Percentiles rank a stretch among this genome's conserved stretches.
phyloP scores from a whole-genome alignment of 2,888 invertebrate species.

The Ischnus inquisitorius region DNA sequence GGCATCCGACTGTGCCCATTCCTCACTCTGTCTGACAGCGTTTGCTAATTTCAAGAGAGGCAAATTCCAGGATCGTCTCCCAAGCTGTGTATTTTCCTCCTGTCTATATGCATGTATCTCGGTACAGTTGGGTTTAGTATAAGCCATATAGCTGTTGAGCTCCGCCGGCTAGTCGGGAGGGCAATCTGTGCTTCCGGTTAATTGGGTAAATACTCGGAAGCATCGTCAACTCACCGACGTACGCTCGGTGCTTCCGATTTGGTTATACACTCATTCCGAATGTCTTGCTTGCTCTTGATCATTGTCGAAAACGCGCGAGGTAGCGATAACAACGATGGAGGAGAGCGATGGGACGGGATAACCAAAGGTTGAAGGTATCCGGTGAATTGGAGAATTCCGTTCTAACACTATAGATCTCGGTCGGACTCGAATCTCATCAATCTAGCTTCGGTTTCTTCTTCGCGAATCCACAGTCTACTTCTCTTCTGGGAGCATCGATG shows the following conservation, averaged over 20 bases:
- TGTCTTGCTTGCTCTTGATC: conserved; percentile 41
- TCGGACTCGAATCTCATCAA: conserved; percentile 14
- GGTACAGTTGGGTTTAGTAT: not conserved
- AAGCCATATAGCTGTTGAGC: not conserved
- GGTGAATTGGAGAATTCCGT: conserved; percentile 26
- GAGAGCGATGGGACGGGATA: conserved; percentile 24
- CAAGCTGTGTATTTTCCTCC: conserved; percentile 9
- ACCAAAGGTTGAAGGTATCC: not conserved
- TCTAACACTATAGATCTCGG: not conserved
- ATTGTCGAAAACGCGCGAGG: conserved; percentile 43
- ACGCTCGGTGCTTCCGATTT: conserved; percentile 6
- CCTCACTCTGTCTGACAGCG: conserved; percentile 17
- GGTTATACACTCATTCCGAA: conserved; percentile 17
- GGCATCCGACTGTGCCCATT: conserved; percentile 6
- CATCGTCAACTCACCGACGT: conserved; percentile 58
- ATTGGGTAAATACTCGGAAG: conserved; percentile 65
- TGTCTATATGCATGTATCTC: not conserved
- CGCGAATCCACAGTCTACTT: conserved; percentile 6
- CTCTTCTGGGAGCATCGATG: not conserved
- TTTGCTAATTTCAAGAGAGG: conserved; percentile 27
- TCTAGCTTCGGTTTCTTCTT: not conserved
- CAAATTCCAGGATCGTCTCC: not conserved
- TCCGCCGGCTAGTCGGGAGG: conserved; percentile 28
- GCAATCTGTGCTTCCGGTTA: conserved; percentile 57
- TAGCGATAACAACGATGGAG: conserved; percentile 3